Evolutionary conservation across 1,140 invertebrate genomes (phyloP).

Genomic region (Aculops lycopersici): DNA sequence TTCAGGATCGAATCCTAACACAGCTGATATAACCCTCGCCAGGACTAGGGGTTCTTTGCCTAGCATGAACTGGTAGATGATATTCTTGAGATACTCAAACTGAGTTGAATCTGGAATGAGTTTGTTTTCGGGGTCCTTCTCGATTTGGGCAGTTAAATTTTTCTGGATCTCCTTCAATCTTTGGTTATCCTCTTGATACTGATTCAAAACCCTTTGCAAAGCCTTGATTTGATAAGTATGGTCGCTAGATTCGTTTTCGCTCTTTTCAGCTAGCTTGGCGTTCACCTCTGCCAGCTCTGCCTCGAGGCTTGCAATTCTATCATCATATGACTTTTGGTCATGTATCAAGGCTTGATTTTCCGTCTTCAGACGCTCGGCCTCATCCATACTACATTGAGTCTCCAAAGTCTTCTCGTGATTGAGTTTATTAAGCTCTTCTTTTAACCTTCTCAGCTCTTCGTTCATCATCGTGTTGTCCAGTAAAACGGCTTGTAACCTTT

Average conservation of each 20-base stretch:
- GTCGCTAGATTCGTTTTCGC: neutral
- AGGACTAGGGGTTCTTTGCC: neutral
- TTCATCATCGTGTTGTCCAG: too few relatives aligned
- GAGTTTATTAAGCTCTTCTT: neutral
- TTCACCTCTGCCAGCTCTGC: neutral
- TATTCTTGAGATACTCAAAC: neutral
- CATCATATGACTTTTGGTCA: neutral
- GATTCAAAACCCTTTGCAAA: neutral
- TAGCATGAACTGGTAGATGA: neutral
- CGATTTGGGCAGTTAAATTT: neutral
- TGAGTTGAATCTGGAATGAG: neutral
- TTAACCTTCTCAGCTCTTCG: neutral
- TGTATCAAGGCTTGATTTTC: neutral
- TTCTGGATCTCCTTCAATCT: neutral
- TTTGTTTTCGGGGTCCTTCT: neutral
- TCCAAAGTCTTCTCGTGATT: neutral
- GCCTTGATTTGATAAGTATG: neutral
- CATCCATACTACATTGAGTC: neutral
- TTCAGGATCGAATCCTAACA: neutral
- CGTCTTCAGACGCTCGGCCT: neutral
- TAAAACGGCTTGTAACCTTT: too few relatives aligned
- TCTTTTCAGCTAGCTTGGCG: neutral
- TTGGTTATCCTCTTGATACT: neutral
- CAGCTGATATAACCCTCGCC: neutral
- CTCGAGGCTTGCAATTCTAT: neutral